These are phyloP conservation scores for Odobenus rosmarus DNA, from an alignment of 2,113 vertebrate species.

Conservation along the genomic window DNA sequence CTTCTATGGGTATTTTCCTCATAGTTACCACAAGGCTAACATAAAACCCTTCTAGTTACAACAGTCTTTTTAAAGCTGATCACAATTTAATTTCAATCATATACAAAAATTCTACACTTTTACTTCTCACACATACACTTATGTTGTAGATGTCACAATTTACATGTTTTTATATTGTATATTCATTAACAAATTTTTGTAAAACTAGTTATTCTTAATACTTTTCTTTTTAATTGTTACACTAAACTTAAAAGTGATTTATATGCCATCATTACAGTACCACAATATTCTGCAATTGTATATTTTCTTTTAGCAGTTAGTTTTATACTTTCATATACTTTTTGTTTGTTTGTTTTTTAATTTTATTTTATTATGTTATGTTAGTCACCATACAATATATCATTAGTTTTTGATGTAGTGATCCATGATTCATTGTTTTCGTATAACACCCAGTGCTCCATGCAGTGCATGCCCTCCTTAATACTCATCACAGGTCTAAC, in stretches of 20 bases:
- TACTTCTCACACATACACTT: neutral
- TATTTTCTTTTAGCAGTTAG: neutral
- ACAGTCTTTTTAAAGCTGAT: neutral
- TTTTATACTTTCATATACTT: neutral
- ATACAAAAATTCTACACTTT: neutral
- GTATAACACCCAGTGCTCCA: too few relatives aligned
- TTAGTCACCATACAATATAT: too few relatives aligned
- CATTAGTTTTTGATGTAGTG: too few relatives aligned
- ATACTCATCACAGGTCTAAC: too few relatives aligned
- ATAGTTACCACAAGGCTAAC: neutral
- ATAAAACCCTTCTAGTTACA: neutral
- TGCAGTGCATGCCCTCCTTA: too few relatives aligned
- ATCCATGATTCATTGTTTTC: too few relatives aligned
- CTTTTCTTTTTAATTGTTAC: neutral
- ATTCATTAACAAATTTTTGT: neutral
- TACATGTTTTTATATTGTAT: neutral
- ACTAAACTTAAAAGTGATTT: neutral
- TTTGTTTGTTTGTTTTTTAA: neutral
- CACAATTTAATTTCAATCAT: neutral
- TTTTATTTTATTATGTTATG: too few relatives aligned
- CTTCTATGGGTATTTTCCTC: neutral
- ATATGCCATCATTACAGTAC: neutral
- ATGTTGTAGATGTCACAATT: neutral
- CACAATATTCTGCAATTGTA: neutral
- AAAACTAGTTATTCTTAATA: neutral